Evolutionary conservation across 2,888 invertebrate species (phyloP), one percentile per base, ranked within the genome.

Genomic region (Agonopterix alstromeriana): DNA sequence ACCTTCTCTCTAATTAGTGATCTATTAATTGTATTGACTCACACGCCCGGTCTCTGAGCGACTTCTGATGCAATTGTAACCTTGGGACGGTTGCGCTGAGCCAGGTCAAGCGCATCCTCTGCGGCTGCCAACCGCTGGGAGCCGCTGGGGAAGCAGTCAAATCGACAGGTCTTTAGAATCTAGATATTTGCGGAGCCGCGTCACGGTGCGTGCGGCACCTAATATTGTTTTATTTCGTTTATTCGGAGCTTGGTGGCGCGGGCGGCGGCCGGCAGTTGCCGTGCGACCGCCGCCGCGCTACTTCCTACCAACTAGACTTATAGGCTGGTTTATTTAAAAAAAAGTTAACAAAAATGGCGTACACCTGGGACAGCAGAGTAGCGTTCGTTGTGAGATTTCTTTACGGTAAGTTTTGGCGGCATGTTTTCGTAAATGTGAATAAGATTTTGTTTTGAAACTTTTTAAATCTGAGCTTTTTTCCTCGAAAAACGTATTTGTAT

Each of bases 301-400:
- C 55, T 57, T 56, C 56, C 53, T 54, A 46, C 52, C 42, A 36
- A 48, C 36, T 11, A 11, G 35, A 44, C 45, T 41, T 41, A 47
- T 36, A 38, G 46, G 27, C 17, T 35, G 35, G 17, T 27, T 36
- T 10, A 11, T 42, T 42, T 42, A 42, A 42, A 38, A 43, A 11
- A 52, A 38, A 45, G 11, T 11, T 14, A 47, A 38, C 49, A 50
- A 51, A 35, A 46, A 95, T 95, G 95, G 94, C 94, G 51, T 94
- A 94, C 84, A 91, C 92, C 70, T 95, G 95, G 95, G 94, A 95
- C 73, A 95, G 93, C 82, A 91, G 95, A 74, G 95, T 95, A 57
- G 92, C 91, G 71, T 95, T 95, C 80, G 93, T 95, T 72, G 94
- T 95, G 62, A 92, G 92, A 76, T 94, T 93, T 82, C 91, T 95